These are phyloP conservation scores for Agapostemon virescens DNA, from an alignment of 2,888 invertebrate genomes.

Conservation along the genomic window DNA sequence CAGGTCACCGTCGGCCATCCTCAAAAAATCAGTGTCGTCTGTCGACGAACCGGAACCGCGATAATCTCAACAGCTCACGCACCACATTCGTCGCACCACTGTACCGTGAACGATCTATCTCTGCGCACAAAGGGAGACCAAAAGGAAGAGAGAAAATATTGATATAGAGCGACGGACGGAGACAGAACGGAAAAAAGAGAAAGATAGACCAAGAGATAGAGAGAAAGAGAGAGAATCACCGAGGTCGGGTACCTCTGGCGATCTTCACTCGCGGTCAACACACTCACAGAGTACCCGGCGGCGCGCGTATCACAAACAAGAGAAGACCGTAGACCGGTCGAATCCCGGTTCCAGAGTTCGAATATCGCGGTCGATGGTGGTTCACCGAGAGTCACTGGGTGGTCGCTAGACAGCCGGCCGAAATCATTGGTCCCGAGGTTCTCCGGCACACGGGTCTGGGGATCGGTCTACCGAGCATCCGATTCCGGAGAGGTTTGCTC, in stretches of 20 bases:
- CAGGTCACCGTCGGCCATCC: slow-evolving; percentile 44
- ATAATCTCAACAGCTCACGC: slow-evolving; percentile 48
- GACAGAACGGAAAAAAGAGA: background rate
- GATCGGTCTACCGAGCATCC: slow-evolving; percentile 21
- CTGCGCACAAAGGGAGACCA: background rate
- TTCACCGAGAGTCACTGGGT: slow-evolving; percentile 6
- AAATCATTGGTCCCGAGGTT: slow-evolving; percentile 14
- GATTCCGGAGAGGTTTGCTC: slow-evolving; percentile 17
- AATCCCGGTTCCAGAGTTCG: slow-evolving; percentile 10
- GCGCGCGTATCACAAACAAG: slow-evolving; percentile 2
- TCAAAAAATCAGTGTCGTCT: slow-evolving; percentile 8
- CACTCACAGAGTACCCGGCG: slow-evolving; percentile 41
- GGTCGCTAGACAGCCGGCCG: background rate
- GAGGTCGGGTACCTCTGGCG: background rate
- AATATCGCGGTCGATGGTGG: background rate
- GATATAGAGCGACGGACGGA: too few species aligned
- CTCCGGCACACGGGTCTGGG: background rate
- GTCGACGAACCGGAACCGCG: slow-evolving; percentile 27
- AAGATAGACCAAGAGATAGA: background rate
- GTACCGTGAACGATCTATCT: slow-evolving; percentile 9
- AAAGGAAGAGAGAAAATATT: background rate
- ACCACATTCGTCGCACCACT: slow-evolving; percentile 61
- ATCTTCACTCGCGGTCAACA: slow-evolving; percentile 52
- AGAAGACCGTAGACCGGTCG: background rate
- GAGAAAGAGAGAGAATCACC: background rate